Conservation (phyloP, 1,140 invertebrate species). For the Mesaphorura yosii region DNA sequence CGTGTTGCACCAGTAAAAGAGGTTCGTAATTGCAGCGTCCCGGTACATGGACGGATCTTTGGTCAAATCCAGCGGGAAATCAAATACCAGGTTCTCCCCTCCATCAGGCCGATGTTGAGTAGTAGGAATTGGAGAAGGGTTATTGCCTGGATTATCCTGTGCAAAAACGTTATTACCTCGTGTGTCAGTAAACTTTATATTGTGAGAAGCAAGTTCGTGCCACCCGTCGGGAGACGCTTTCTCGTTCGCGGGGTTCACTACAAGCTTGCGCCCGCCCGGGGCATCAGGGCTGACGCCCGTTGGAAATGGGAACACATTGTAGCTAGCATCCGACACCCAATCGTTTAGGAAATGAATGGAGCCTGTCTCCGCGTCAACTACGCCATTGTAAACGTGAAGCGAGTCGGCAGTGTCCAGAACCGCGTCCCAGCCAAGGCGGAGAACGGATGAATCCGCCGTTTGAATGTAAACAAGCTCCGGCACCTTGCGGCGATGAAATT, state of each 20-base stretch:
- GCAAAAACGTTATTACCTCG: constrained; percentile 5
- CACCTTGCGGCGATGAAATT: neutral
- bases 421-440: neutral
- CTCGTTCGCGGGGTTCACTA: neutral
- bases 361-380: neutral
- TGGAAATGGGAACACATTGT: neutral
- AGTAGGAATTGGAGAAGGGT: neutral
- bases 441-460: neutral
- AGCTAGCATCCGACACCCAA: constrained; percentile 6
- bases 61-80: neutral
- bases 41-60: neutral
- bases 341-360: constrained; percentile 1
- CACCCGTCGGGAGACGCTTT: neutral
- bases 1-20: constrained; percentile 3
- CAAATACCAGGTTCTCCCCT: neutral
- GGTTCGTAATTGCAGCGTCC: constrained; percentile 1
- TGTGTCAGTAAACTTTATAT: neutral
- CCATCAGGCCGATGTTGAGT: neutral
- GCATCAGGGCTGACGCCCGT: neutral
- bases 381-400: neutral
- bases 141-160: neutral
- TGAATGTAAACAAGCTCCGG: neutral
- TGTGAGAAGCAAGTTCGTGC: neutral
- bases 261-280: neutral
- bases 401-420: constrained; percentile 3